Evolutionary conservation across 2,797 vertebrate species (phyloP).

Genomic region (Epinephelus coioides): DNA sequence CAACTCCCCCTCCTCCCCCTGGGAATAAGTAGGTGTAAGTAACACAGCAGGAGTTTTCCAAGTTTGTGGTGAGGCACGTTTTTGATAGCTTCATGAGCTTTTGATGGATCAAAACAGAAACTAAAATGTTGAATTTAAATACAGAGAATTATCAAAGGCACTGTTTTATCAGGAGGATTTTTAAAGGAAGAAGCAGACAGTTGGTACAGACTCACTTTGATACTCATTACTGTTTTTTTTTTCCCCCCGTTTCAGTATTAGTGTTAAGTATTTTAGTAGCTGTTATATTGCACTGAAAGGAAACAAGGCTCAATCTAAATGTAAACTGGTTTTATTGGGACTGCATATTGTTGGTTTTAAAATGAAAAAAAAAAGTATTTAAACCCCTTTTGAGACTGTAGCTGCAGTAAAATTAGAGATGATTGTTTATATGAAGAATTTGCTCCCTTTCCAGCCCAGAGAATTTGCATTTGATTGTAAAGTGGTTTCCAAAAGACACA

Average conservation of each 20-base stretch:
- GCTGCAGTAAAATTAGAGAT: no score
- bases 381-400: no score
- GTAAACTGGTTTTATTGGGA: not conserved
- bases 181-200: not conserved
- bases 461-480: constrained; percentile 36
- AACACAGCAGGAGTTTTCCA: constrained; percentile 40
- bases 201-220: not conserved
- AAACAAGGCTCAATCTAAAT: not conserved
- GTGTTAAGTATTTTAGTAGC: not conserved
- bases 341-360: not conserved
- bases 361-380: no score
- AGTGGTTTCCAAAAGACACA: constrained; percentile 26
- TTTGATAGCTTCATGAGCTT: constrained; percentile 29
- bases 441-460: not conserved
- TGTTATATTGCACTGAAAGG: not conserved
- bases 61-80: constrained; percentile 33
- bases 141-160: not conserved
- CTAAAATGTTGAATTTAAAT: not conserved
- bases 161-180: not conserved
- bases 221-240: not conserved
- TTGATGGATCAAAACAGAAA: constrained; percentile 3
- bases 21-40: constrained; percentile 40
- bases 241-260: not conserved
- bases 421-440: not conserved
- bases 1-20: not conserved